Conservation (phyloP, 2,113 vertebrate genomes). For the Toxotes jaculatrix region DNA sequence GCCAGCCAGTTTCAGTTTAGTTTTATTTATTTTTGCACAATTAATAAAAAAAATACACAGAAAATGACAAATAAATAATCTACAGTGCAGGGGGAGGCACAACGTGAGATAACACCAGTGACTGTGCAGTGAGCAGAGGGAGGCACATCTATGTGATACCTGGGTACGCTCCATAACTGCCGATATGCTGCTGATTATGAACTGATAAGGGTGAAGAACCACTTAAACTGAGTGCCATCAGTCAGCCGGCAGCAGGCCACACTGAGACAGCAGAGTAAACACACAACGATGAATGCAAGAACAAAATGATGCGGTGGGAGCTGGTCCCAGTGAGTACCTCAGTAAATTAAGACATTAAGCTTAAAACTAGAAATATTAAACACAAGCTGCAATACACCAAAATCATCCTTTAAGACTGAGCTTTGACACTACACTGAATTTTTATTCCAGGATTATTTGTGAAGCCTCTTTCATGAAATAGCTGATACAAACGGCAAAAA, state of each 20-base stretch:
- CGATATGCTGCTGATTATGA: conserved; percentile 6
- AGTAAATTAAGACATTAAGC: no score
- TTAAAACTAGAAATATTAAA: no score
- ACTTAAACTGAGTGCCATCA: conserved; percentile 6
- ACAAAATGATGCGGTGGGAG: not conserved
- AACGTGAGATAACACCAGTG: not conserved
- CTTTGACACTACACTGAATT: no score
- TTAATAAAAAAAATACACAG: no score
- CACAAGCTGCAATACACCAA: not conserved
- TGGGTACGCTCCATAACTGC: not conserved
- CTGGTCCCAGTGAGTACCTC: not conserved
- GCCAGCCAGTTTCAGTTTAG: no score
- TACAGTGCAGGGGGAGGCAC: no score
- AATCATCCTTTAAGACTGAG: not conserved
- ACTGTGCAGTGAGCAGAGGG: not conserved
- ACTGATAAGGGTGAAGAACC: not conserved
- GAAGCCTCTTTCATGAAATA: not conserved
- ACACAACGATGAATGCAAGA: not conserved
- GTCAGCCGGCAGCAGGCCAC: not conserved
- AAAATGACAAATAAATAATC: no score
- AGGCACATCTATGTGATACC: not conserved
- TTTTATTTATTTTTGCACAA: no score
- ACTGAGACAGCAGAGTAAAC: not conserved
- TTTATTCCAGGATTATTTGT: not conserved
- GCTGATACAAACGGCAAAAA: not conserved